Base-by-base conservation (phyloP, 2,797 vertebrate genomes). In the Dipus sagitta region DNA sequence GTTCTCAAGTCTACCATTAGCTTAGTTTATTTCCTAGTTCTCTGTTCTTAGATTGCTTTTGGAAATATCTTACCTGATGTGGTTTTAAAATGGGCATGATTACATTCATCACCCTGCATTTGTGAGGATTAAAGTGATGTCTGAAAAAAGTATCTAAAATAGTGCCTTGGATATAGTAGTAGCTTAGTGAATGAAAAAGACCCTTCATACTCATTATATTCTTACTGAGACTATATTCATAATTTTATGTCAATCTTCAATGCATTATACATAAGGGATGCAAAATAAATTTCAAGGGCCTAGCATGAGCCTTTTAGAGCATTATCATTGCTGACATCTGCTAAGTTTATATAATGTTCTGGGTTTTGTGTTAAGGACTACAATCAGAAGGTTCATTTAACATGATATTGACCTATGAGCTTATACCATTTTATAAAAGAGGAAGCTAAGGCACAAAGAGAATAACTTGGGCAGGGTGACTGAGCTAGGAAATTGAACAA, bases 401-500 rank as follows among this genome's bases (percentile, higher is more conserved):
- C 17, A 7, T 85, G 74, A 85, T 6, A 92, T 67, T 6, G 80
- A 87, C 4, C 65, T 75, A 54, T 60, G 18, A 83, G 20, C 18
- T 89, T 6, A 77, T 92, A 47, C 21, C 20, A 72, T 86, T 84
- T 92, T 94, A 77, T 71, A 64, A 94, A 94, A 92, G 32, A 91
- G 28, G 26, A 94, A 95, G 90, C 14, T 88, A 77, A 90, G 23
- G 6, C 21, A 93, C 20, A 78, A 79, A 32, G 2, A 88, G 4
- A 89, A 20, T 91, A 76, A 90, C 38, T 84, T 86, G 11, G 0
- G 9, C 67, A 80, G 67, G 54, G 26, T 92, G 71, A 91, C 10
- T 84, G 32, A 90, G 24, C 21, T 94, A 79, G 52, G 85, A 96
- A 95, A 10, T 83, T 74, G 58, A 92, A 91, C 2, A 91, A 64